A percentile compares a stretch with the other conserved stretches of the same genome.
These are phyloP conservation scores for Torymus auratus DNA, from an alignment of 2,888 invertebrate genomes.

Conservation along the genomic window DNA sequence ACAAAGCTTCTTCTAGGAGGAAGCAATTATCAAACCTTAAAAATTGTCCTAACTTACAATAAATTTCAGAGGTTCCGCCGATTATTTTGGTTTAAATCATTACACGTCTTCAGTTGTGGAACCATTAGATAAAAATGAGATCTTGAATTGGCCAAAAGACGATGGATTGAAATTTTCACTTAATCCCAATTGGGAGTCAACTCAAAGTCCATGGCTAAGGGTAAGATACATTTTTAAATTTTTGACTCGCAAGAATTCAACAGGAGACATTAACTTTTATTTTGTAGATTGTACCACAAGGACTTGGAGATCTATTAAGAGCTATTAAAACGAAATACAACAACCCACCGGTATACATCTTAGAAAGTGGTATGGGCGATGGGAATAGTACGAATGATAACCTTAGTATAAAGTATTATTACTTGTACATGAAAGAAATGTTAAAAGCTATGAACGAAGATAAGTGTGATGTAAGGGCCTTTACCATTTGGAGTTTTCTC, in stretches of 20 bases:
- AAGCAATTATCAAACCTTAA: too few relatives aligned
- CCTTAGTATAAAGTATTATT: constrained; percentile 66
- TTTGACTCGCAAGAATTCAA: too few relatives aligned
- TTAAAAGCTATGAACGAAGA: constrained; percentile 77
- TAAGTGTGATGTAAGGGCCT: constrained; percentile 78
- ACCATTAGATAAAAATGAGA: constrained; percentile 11
- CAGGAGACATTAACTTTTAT: neutral
- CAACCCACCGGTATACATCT: constrained; percentile 72
- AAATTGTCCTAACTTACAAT: neutral
- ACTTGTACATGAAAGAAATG: constrained; percentile 77
- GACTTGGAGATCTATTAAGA: constrained; percentile 74
- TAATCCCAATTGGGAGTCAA: constrained; percentile 4
- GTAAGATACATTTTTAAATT: neutral
- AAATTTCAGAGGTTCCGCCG: constrained; percentile 64
- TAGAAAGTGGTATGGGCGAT: constrained; percentile 75
- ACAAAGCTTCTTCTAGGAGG: too few relatives aligned
- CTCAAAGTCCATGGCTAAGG: constrained; percentile 34
- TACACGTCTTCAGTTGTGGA: constrained; percentile 65
- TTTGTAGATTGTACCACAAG: constrained; percentile 74
- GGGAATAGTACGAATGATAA: constrained; percentile 63
- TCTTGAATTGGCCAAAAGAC: constrained; percentile 12
- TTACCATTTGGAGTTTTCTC: constrained; percentile 81
- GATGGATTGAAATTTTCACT: neutral
- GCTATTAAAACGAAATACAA: constrained; percentile 74
- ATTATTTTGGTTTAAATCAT: constrained; percentile 70